Conservation (phyloP, 2,113 vertebrate species). For the Cheilinus undulatus region DNA sequence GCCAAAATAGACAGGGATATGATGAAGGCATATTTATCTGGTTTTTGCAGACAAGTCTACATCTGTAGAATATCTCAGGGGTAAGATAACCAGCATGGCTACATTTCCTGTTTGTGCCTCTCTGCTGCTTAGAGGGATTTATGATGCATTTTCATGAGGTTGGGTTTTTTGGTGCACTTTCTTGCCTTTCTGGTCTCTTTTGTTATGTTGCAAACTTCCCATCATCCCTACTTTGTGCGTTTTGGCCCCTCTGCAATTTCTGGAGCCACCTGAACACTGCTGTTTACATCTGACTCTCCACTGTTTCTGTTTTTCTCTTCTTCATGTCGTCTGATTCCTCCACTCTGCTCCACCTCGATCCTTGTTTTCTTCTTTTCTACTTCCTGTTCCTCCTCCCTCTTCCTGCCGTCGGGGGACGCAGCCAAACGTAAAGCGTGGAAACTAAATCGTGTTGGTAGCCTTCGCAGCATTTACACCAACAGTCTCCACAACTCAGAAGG, state of each 20-base stretch:
- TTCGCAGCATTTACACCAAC: conserved; percentile 94
- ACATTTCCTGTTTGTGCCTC: too few relatives aligned
- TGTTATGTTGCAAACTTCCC: conserved; percentile 40
- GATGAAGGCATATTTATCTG: too few relatives aligned
- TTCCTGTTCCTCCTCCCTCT: conserved; percentile 40
- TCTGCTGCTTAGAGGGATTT: too few relatives aligned
- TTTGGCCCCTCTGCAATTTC: conserved; percentile 21
- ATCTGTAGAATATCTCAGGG: too few relatives aligned
- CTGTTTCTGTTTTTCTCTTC: conserved; percentile 9
- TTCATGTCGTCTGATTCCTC: conserved; percentile 1
- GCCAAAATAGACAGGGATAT: too few relatives aligned
- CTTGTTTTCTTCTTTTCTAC: too few relatives aligned
- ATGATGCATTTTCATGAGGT: too few relatives aligned
- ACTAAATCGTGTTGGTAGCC: conserved; percentile 95
- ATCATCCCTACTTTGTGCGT: neutral
- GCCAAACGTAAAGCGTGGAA: conserved; percentile 96
- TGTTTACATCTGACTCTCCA: conserved; percentile 33
- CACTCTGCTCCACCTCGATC: neutral
- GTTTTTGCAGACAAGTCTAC: too few relatives aligned
- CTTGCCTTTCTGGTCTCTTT: neutral
- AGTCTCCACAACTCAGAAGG: conserved; percentile 92
- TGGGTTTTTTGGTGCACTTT: neutral
- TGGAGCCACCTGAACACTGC: neutral
- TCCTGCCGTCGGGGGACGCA: conserved; percentile 90
- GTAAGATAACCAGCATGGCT: too few relatives aligned